Conservation (phyloP, 2,888 invertebrate species). For the Muschampia plurimacula region DNA sequence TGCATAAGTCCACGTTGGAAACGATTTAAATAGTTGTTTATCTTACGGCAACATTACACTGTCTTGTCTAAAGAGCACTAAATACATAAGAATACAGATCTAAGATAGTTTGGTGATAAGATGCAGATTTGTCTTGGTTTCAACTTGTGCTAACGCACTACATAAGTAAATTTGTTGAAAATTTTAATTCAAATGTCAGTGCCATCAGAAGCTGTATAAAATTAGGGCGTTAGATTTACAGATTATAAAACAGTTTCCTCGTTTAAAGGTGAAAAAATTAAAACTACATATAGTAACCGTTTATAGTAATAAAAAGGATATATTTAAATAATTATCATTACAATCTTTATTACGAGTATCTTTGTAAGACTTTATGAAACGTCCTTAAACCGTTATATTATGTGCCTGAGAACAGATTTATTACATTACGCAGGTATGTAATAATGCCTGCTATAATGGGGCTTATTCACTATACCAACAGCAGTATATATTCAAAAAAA, state of each 20-base stretch:
- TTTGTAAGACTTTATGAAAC: slow-evolving; percentile 6
- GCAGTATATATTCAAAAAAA: no score
- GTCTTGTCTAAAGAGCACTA: not conserved
- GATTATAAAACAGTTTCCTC: not conserved
- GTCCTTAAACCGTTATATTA: slow-evolving; percentile 23
- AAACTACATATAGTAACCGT: not conserved
- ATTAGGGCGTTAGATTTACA: not conserved
- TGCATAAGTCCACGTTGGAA: slow-evolving; percentile 20
- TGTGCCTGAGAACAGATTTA: slow-evolving; percentile 25
- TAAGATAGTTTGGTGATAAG: not conserved
- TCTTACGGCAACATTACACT: slow-evolving; percentile 3
- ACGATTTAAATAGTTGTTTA: slow-evolving; percentile 16
- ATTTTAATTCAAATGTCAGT: no score
- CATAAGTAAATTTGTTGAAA: no score
- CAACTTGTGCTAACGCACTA: no score
- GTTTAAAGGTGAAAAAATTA: not conserved
- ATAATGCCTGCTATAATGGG: not conserved
- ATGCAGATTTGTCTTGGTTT: not conserved
- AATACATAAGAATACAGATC: not conserved
- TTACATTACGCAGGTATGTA: slow-evolving; percentile 12
- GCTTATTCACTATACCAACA: not conserved
- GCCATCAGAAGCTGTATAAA: no score
- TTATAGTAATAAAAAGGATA: not conserved
- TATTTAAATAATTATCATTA: not conserved
- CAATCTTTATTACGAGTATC: not conserved